A percentile compares a stretch with the other conserved stretches of the same genome.
Conservation (phyloP, 2,113 vertebrate species). For the Cygnus atratus region DNA sequence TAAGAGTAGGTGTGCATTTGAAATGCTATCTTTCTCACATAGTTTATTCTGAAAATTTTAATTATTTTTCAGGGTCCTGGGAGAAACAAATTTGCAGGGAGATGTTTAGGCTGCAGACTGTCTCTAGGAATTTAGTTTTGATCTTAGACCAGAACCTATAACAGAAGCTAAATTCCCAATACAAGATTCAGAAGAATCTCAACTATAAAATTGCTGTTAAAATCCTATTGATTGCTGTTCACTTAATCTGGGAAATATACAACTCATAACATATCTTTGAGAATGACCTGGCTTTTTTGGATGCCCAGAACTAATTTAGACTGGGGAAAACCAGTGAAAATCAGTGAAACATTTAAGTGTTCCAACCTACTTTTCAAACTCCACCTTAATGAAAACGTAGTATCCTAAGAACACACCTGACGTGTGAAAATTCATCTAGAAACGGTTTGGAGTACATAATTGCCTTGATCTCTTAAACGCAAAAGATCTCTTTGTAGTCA, state of each 20-base stretch:
- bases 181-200: neutral
- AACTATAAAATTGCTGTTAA: neutral
- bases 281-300: neutral
- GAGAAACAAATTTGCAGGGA: neutral
- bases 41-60: neutral
- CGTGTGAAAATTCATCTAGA: neutral
- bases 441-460: neutral
- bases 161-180: neutral
- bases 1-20: neutral
- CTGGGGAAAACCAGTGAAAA: neutral
- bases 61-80: neutral
- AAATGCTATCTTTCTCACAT: neutral
- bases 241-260: neutral
- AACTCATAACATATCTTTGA: accelerated
- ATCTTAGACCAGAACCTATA: neutral
- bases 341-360: neutral
- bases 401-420: neutral
- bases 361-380: neutral
- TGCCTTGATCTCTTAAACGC: neutral
- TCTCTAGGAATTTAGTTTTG: neutral
- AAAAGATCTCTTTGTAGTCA: neutral
- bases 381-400: neutral
- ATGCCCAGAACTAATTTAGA: neutral
- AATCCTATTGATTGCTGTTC: neutral
- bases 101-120: neutral